A percentile compares a stretch with the other conserved stretches of the same genome.
These are phyloP conservation scores for Eumaeus atala DNA, from an alignment of 1,140 invertebrate genomes.

Conservation along the genomic window DNA sequence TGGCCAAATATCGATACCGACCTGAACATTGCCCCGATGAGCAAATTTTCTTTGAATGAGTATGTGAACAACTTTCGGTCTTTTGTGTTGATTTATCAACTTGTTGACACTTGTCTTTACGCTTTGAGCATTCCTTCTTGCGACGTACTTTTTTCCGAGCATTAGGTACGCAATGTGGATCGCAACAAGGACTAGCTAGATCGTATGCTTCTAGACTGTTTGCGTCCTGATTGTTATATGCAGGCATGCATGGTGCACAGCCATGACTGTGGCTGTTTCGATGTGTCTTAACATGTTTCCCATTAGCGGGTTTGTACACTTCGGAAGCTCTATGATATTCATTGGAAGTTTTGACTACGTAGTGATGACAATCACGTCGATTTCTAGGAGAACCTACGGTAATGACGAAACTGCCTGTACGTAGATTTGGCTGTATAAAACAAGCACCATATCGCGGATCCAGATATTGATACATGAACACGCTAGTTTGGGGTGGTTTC, in stretches of 20 bases:
- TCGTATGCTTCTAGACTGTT: conserved; percentile 88
- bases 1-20: conserved; percentile 65
- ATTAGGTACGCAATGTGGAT: conserved; percentile 86
- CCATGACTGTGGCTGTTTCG: conserved; percentile 76
- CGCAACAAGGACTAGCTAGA: conserved; percentile 87
- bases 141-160: conserved; percentile 77
- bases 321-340: conserved; percentile 58
- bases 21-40: conserved; percentile 50
- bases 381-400: conserved; percentile 79
- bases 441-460: conserved; percentile 80
- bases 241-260: conserved; percentile 84
- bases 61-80: conserved; percentile 48
- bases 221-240: conserved; percentile 78
- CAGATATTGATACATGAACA: conserved; percentile 81
- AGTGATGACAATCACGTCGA: conserved; percentile 78
- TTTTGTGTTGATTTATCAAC: conserved; percentile 64
- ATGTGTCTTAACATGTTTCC: conserved; percentile 48
- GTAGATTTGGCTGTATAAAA: conserved; percentile 76
- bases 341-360: conserved; percentile 77
- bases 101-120: conserved; percentile 68
- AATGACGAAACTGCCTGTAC: conserved; percentile 80
- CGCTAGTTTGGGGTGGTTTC: conserved; percentile 72
- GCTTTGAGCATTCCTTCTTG: conserved; percentile 78
- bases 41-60: conserved; percentile 59
- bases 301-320: conserved; percentile 39